These are phyloP conservation scores for Tachina grossa DNA, from an alignment of 2,888 invertebrate genomes.

Conservation along the genomic window DNA sequence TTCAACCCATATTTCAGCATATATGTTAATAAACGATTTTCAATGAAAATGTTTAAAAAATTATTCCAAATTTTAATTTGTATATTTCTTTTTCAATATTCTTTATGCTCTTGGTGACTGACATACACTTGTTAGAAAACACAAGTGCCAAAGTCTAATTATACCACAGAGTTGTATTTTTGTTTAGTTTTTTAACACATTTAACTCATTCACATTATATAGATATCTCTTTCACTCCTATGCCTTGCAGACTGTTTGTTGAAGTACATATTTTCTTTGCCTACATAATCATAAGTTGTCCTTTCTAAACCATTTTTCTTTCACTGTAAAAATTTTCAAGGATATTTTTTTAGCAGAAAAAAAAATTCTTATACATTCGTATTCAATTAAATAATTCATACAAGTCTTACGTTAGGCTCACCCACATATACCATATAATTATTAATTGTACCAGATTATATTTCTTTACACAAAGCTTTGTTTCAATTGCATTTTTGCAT, in stretches of 20 bases:
- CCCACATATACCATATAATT: constrained; percentile 18
- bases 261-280: constrained; percentile 36
- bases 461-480: constrained; percentile 9
- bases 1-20: too few relatives aligned
- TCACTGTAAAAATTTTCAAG: constrained; percentile 68
- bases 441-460: neutral
- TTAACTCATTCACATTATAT: neutral
- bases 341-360: constrained; percentile 56
- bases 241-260: neutral
- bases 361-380: constrained; percentile 69
- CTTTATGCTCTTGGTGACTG: constrained; percentile 57
- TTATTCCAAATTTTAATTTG: too few relatives aligned
- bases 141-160: constrained; percentile 70
- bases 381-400: constrained; percentile 41
- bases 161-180: constrained; percentile 67
- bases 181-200: constrained; percentile 46
- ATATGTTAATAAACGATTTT: too few relatives aligned
- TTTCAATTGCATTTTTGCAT: neutral
- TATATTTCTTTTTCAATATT: constrained; percentile 20
- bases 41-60: too few relatives aligned
- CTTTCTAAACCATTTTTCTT: constrained; percentile 53
- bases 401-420: constrained; percentile 36
- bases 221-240: constrained; percentile 33
- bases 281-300: constrained; percentile 44
- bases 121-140: constrained; percentile 68